phyloP scores from a whole-genome alignment of 2,797 vertebrate genomes.

The Sebastes baramenuke region DNA sequence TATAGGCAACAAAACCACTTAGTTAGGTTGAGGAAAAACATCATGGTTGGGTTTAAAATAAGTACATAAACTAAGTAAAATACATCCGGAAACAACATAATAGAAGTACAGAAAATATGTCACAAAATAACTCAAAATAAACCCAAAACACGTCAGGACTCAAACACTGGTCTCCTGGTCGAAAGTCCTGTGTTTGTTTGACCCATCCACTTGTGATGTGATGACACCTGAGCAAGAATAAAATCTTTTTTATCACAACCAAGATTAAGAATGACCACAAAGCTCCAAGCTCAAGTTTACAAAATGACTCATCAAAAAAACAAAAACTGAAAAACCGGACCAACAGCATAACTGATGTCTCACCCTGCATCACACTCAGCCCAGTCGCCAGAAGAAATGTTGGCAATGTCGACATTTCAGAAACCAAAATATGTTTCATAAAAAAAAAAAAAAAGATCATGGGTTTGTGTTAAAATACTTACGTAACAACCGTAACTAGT shows the following conservation, averaged over 20 bases:
- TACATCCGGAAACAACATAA: not conserved
- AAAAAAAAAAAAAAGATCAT: no score
- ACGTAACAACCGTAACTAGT: no score
- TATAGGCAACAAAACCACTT: not conserved
- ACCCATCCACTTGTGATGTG: no score
- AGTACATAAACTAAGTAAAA: not conserved
- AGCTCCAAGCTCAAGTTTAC: no score
- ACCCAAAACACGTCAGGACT: not conserved
- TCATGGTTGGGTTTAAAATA: not conserved
- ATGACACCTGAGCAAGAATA: no score
- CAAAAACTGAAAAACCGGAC: not conserved
- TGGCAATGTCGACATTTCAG: no score
- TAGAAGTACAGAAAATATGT: not conserved
- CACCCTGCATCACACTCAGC: not conserved
- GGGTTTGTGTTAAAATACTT: no score
- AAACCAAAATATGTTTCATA: no score
- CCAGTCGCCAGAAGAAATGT: not conserved
- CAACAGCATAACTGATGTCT: not conserved
- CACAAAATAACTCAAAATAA: not conserved
- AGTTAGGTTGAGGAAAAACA: not conserved
- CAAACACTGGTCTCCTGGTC: no score
- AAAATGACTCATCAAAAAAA: not conserved
- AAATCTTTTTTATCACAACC: no score
- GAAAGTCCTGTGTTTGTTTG: not conserved
- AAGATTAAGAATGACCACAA: no score